phyloP scores from a whole-genome alignment of 2,113 vertebrate genomes.

The Semicossyphus pulcher region DNA sequence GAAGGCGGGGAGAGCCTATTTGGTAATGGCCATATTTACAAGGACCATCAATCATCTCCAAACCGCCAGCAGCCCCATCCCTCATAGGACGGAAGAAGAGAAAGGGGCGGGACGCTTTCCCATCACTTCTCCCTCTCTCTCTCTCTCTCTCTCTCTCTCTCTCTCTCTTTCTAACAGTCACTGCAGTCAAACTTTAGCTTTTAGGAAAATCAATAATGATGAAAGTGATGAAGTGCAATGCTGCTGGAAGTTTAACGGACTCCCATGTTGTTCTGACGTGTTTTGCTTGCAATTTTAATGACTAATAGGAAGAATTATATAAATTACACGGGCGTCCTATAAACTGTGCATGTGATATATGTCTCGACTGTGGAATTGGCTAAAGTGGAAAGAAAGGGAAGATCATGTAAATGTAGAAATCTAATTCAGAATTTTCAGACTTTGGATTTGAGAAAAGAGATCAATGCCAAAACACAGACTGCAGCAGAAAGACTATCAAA shows the following conservation, averaged over 20 bases:
- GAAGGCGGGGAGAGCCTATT: slow-evolving; percentile 61
- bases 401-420: slow-evolving; percentile 50
- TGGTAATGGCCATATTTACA: slow-evolving; percentile 79
- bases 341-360: background rate
- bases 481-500: background rate
- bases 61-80: slow-evolving; percentile 62
- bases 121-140: slow-evolving; percentile 35
- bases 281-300: background rate
- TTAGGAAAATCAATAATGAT: slow-evolving; percentile 68
- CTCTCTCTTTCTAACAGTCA: background rate
- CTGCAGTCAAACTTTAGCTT: slow-evolving; percentile 43
- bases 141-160: background rate
- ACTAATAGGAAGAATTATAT: background rate
- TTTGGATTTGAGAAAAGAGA: slow-evolving; percentile 31
- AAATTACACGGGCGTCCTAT: background rate
- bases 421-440: slow-evolving; percentile 49
- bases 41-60: slow-evolving; percentile 79
- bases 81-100: slow-evolving; percentile 62
- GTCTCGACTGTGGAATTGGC: background rate
- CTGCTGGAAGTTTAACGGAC: slow-evolving; percentile 34
- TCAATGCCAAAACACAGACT: slow-evolving; percentile 29
- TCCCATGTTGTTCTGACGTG: background rate
- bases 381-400: background rate
- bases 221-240: slow-evolving; percentile 44
- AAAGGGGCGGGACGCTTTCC: slow-evolving; percentile 52